phyloP scores from a whole-genome alignment of 2,797 vertebrate genomes.

The Crenichthys baileyi region DNA sequence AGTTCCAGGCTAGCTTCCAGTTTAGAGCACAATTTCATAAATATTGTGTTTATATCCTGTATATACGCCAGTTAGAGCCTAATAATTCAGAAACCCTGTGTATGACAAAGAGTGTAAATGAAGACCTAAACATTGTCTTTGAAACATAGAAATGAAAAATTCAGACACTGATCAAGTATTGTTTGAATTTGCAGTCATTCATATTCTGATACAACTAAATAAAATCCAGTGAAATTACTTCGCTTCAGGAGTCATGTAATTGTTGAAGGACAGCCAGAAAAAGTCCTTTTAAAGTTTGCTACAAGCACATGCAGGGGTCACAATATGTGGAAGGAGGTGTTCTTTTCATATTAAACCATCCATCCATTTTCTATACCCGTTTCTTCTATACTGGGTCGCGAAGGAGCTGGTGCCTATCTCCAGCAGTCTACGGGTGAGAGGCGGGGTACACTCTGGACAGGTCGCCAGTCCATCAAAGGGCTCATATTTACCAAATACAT shows the following conservation, averaged over 20 bases:
- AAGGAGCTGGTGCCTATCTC: no score
- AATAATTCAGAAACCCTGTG: not conserved
- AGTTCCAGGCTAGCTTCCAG: constrained; percentile 16
- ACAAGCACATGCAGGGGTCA: not conserved
- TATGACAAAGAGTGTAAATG: not conserved
- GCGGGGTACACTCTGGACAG: no score
- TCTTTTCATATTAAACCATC: no score
- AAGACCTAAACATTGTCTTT: not conserved
- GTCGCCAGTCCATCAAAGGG: no score
- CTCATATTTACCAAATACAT: no score
- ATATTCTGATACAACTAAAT: not conserved
- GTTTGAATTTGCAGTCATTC: not conserved
- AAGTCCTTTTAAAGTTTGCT: not conserved
- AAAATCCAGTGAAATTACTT: not conserved
- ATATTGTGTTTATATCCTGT: constrained; percentile 8
- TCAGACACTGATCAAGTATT: not conserved
- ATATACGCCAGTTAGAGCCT: not conserved
- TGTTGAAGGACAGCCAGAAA: not conserved
- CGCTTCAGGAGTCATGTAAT: not conserved
- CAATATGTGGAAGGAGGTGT: no score
- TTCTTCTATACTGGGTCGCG: no score
- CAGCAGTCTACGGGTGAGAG: no score
- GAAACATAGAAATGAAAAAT: not conserved
- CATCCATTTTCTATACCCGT: no score
- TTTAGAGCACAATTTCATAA: constrained; percentile 18